Evolutionary conservation across 2,888 invertebrate genomes (phyloP).

Genomic region (Tolmerus cingulatus): DNA sequence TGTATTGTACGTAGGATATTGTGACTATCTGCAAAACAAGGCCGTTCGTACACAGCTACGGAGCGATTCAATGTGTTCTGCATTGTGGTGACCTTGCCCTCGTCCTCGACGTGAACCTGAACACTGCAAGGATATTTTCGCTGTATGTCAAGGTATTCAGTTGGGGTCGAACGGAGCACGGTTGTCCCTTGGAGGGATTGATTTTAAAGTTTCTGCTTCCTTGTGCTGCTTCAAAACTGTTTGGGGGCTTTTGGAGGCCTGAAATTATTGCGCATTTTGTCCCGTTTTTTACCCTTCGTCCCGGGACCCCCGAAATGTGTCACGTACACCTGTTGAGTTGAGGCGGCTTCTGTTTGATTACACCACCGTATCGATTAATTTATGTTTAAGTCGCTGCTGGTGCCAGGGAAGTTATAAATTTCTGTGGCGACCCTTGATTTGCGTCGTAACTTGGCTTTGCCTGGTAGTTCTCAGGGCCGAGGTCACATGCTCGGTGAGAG

Average conservation of each 20-base stretch:
- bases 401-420: not conserved
- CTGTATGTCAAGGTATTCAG: constrained; percentile 25
- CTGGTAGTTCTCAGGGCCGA: not conserved
- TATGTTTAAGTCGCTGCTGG: not conserved
- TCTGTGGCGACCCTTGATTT: not conserved
- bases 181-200: not conserved
- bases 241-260: not conserved
- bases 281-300: not conserved
- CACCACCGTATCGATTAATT: not conserved
- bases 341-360: not conserved
- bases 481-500: not conserved
- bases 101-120: constrained; percentile 36
- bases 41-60: not conserved
- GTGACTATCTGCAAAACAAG: constrained; percentile 5
- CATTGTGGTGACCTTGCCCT: constrained; percentile 2
- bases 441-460: not conserved
- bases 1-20: not conserved
- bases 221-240: not conserved
- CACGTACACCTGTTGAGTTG: not conserved
- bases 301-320: not conserved
- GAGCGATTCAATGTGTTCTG: not conserved
- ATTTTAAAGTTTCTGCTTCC: not conserved
- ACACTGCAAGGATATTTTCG: constrained; percentile 3
- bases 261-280: not conserved
- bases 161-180: not conserved